Conservation (phyloP, 2,888 invertebrate genomes). For the Diachrysia chrysitis region DNA sequence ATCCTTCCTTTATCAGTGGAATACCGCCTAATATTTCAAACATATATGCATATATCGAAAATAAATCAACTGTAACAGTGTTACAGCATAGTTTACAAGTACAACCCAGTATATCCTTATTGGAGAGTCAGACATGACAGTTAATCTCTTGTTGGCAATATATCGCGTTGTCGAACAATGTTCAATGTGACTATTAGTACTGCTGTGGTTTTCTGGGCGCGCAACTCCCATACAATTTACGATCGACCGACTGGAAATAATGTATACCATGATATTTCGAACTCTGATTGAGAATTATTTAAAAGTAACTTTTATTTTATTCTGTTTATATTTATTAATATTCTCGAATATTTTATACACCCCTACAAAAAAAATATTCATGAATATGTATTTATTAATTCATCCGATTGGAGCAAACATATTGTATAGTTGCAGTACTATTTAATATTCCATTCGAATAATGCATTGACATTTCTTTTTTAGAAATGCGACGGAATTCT, state of each 20-base stretch:
- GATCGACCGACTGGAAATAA: constrained; percentile 1
- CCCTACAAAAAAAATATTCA: constrained; percentile 32
- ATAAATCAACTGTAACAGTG: neutral
- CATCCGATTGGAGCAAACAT: constrained; percentile 8
- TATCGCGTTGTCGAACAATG: constrained; percentile 5
- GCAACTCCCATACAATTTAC: constrained; percentile 8
- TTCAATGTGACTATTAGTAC: constrained; percentile 6
- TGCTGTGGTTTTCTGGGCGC: constrained; percentile 3
- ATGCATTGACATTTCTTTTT: neutral
- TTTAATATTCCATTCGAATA: neutral
- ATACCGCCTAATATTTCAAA: neutral
- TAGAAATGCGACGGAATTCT: neutral
- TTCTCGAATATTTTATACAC: constrained; percentile 16
- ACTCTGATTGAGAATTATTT: neutral
- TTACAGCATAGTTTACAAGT: neutral
- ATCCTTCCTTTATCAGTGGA: neutral
- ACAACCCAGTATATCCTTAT: constrained; percentile 2
- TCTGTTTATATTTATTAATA: constrained; percentile 8
- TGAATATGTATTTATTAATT: constrained; percentile 42
- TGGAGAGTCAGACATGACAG: constrained; percentile 5
- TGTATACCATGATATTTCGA: neutral
- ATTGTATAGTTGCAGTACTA: neutral
- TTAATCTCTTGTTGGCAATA: constrained; percentile 6
- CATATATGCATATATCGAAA: neutral
- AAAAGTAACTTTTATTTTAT: neutral